Evolutionary conservation across 1,140 invertebrate species (phyloP), one percentile per base, ranked within the genome.

Genomic region (Cydia splendana): DNA sequence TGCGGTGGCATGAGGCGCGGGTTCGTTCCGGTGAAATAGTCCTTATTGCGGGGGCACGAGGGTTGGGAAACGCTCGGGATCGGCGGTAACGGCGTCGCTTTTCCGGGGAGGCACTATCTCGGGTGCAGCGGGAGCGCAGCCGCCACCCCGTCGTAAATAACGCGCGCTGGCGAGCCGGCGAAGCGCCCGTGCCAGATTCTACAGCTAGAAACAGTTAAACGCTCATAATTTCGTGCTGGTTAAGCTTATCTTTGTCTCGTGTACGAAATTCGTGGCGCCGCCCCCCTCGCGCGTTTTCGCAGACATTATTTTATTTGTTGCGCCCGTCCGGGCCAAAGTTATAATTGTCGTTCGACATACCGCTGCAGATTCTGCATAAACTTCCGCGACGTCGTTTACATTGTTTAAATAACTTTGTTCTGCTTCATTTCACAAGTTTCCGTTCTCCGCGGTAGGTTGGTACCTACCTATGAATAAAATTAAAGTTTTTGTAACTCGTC

Each of bases 191-290:
- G 90, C 91, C 91, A 93, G 91, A 93, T 93, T 91, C 90, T 93
- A 89, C 90, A 90, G 91, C 91, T 93, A 91, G 90, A 93, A 93
- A 93, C 90, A 93, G 91, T 93, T 93, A 92, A 93, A 92, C 90
- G 91, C 89, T 93, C 91, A 93, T 93, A 93, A 93, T 93, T 93
- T 91, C 90, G 90, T 89, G 88, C 90, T 91, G 90, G 91, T 93
- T 93, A 92, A 92, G 90, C 90, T 92, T 93, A 92, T 93, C 90
- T 93, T 91, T 92, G 90, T 93, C 90, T 91, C 89, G 86, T 91
- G 86, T 88, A 93, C 89, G 89, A 89, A 91, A 91, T 90, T 92
- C 87, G 86, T 81, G 86, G 78, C 79, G 83, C 84, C 86, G 87
- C 85, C 88, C 88, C 88, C 87, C 87, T 90, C 86, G 83, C 85